A percentile compares a stretch with the other conserved stretches of the same genome.
These are phyloP conservation scores for Drosophila maculinotata DNA, from an alignment of 2,888 invertebrate genomes.

Conservation along the genomic window DNA sequence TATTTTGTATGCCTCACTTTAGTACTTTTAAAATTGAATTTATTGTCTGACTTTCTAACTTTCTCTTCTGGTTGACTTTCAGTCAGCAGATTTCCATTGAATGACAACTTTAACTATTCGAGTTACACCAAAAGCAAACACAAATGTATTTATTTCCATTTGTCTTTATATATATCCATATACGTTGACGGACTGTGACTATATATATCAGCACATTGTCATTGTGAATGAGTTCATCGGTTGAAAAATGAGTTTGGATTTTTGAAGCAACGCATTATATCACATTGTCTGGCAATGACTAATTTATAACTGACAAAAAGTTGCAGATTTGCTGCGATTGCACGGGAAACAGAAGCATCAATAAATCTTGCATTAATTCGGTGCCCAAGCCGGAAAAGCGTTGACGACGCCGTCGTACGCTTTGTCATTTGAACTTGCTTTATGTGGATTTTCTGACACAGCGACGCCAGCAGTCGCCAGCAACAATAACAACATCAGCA, in stretches of 20 bases:
- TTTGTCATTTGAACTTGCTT: constrained; percentile 52
- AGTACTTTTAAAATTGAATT: too few species aligned
- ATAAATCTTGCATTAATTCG: constrained; percentile 70
- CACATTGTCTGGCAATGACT: constrained; percentile 41
- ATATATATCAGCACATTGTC: constrained; percentile 17
- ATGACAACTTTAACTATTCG: too few species aligned
- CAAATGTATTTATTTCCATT: not conserved
- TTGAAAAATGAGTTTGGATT: constrained; percentile 56
- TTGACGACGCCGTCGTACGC: constrained; percentile 24
- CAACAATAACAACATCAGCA: constrained; percentile 20
- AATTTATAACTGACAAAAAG: constrained; percentile 70
- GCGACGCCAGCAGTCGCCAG: constrained; percentile 22
- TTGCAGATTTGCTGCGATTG: constrained; percentile 51
- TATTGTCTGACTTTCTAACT: too few species aligned
- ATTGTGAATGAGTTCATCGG: constrained; percentile 37
- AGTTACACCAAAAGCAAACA: too few species aligned
- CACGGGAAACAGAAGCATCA: constrained; percentile 42
- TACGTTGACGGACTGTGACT: constrained; percentile 20
- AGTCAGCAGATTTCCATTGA: too few species aligned
- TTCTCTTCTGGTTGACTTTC: too few species aligned
- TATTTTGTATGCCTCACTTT: too few species aligned
- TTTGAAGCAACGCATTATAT: not conserved
- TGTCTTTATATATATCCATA: constrained; percentile 22
- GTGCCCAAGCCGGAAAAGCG: constrained; percentile 28
- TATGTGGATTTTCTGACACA: constrained; percentile 39